A percentile compares a stretch with the other conserved stretches of the same genome.
Evolutionary conservation across 2,888 invertebrate genomes (phyloP).

Genomic region (Meteorus colon): DNA sequence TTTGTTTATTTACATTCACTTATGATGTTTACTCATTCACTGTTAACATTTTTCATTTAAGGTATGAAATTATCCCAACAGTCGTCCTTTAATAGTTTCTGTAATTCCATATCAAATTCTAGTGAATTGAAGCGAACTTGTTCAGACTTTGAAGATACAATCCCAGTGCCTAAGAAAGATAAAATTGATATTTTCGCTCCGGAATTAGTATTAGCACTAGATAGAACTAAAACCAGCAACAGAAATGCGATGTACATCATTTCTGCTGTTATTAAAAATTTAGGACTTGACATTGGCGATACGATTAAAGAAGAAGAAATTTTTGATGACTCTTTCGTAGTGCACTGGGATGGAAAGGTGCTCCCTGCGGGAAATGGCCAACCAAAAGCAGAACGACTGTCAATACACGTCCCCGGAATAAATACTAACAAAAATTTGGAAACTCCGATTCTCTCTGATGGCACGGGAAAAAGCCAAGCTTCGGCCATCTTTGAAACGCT

Average conservation of each 20-base stretch:
- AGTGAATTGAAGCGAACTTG: slow-evolving; percentile 34
- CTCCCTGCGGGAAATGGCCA: slow-evolving; percentile 31
- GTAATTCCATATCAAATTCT: slow-evolving; percentile 15
- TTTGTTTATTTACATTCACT: too few relatives aligned
- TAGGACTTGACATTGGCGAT: slow-evolving; percentile 40
- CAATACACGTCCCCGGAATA: slow-evolving; percentile 34
- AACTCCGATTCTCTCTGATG: slow-evolving; percentile 32
- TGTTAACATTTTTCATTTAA: too few relatives aligned
- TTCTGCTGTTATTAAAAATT: slow-evolving; percentile 38
- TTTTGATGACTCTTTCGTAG: slow-evolving; percentile 28
- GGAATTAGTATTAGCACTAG: slow-evolving; percentile 35
- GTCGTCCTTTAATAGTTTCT: slow-evolving; percentile 6
- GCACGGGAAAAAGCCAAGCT: slow-evolving; percentile 41
- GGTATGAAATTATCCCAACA: slow-evolving; percentile 29
- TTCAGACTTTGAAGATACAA: slow-evolving; percentile 34
- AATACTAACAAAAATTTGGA: slow-evolving; percentile 23
- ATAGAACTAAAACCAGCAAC: slow-evolving; percentile 35
- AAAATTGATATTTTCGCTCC: slow-evolving; percentile 37
- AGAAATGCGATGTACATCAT: slow-evolving; percentile 41
- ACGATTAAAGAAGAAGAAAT: slow-evolving; percentile 29
- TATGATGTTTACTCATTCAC: not conserved
- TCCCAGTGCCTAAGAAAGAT: slow-evolving; percentile 31
- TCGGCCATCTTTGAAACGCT: slow-evolving; percentile 36
- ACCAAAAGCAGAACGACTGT: slow-evolving; percentile 38
- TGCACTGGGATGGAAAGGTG: slow-evolving; percentile 39